Percentiles rank a stretch among this genome's conserved stretches.
These are phyloP conservation scores for Plusia festucae DNA, from an alignment of 2,888 invertebrate genomes.

Conservation along the genomic window DNA sequence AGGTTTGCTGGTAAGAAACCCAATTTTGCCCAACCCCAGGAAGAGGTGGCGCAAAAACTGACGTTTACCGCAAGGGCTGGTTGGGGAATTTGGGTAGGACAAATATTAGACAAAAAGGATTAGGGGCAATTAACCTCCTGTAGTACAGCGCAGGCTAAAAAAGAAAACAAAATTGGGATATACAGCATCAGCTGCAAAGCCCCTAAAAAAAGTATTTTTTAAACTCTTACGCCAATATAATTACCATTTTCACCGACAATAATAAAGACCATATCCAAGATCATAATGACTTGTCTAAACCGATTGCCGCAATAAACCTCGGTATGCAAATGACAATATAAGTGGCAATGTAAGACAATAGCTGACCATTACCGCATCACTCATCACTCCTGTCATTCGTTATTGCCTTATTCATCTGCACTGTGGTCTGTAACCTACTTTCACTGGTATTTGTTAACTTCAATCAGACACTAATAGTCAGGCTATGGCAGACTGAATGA, in stretches of 20 bases:
- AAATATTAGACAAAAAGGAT: too few relatives aligned
- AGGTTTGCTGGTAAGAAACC: too few relatives aligned
- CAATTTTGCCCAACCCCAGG: too few relatives aligned
- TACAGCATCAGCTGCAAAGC: too few relatives aligned
- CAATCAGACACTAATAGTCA: not conserved
- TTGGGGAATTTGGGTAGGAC: too few relatives aligned
- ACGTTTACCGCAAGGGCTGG: too few relatives aligned
- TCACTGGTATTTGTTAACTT: slow-evolving; percentile 21
- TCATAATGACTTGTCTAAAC: not conserved
- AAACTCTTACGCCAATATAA: not conserved
- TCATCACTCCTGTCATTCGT: slow-evolving; percentile 16
- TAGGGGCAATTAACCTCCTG: too few relatives aligned
- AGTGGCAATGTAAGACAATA: slow-evolving; percentile 34
- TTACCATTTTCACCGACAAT: not conserved
- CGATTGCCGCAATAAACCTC: not conserved
- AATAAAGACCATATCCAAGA: not conserved
- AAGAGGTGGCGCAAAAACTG: too few relatives aligned
- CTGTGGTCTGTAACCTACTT: slow-evolving; percentile 34
- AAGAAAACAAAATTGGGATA: too few relatives aligned
- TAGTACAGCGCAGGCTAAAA: too few relatives aligned
- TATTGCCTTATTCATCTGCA: slow-evolving; percentile 6
- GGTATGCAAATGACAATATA: slow-evolving; percentile 25
- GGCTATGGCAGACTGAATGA: too few relatives aligned
- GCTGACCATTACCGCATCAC: slow-evolving; percentile 20
- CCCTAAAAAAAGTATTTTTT: too few relatives aligned